phyloP scores from a whole-genome alignment of 2,888 invertebrate species.

The Tromatobia lineatoria region DNA sequence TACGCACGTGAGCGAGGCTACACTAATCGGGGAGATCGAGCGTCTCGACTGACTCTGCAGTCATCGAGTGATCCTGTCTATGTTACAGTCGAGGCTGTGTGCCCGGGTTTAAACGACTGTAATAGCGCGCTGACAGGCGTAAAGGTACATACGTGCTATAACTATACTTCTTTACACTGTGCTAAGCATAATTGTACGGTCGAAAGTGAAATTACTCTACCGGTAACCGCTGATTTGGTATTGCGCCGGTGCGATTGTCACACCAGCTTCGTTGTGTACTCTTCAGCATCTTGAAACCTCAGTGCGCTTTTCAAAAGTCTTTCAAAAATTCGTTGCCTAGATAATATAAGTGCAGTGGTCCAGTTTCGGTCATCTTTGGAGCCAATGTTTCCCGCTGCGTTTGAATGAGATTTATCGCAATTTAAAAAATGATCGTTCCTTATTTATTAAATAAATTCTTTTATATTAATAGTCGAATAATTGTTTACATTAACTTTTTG shows the following conservation, averaged over 20 bases:
- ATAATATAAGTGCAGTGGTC: too few species aligned
- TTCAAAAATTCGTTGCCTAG: not conserved
- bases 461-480: too few species aligned
- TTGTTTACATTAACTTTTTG: too few species aligned
- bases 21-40: slow-evolving; percentile 12
- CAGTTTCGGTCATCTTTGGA: too few species aligned
- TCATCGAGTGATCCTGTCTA: slow-evolving; percentile 11
- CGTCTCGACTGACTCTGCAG: slow-evolving; percentile 12
- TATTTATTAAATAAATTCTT: too few species aligned
- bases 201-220: not conserved
- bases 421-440: too few species aligned
- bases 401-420: too few species aligned
- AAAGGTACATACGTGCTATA: slow-evolving; percentile 12
- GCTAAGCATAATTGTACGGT: not conserved
- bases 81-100: slow-evolving; percentile 32
- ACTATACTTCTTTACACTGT: not conserved
- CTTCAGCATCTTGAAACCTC: not conserved
- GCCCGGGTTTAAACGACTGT: slow-evolving; percentile 50
- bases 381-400: too few species aligned
- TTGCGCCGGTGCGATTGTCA: not conserved
- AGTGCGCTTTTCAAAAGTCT: not conserved
- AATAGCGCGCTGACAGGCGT: slow-evolving; percentile 38
- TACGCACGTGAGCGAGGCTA: slow-evolving; percentile 9
- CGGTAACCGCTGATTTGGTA: slow-evolving; percentile 11
- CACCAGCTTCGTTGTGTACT: not conserved